Percentiles rank a stretch among this genome's conserved stretches.
phyloP scores from a whole-genome alignment of 2,888 invertebrate genomes.

The Aspidapion aeneum region DNA sequence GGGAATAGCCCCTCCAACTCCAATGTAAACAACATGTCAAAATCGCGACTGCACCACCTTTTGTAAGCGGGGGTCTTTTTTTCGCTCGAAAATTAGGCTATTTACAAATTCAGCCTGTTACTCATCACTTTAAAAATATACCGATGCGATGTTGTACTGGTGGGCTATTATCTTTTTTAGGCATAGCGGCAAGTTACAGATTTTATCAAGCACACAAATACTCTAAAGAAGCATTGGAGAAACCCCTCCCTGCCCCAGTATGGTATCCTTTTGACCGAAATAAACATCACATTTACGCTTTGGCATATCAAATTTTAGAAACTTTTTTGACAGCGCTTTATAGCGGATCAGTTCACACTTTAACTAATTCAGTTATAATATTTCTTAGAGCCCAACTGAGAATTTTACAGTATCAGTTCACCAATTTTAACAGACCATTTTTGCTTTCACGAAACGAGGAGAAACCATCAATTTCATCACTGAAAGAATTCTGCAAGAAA shows the following conservation, averaged over 20 bases:
- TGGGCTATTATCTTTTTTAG: too few relatives aligned
- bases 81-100: too few relatives aligned
- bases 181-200: conserved; percentile 3
- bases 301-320: conserved; percentile 12
- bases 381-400: conserved; percentile 18
- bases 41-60: too few relatives aligned
- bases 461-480: background rate
- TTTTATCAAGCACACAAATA: conserved; percentile 13
- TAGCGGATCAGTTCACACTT: conserved; percentile 12
- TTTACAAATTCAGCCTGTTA: too few relatives aligned
- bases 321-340: conserved; percentile 11
- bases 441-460: too few relatives aligned
- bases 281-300: conserved; percentile 8
- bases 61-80: too few relatives aligned
- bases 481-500: conserved; percentile 10
- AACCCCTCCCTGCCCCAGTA: conserved; percentile 11
- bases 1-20: too few relatives aligned
- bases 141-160: too few relatives aligned
- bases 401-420: conserved; percentile 16
- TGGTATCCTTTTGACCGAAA: conserved; percentile 17
- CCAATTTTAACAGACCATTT: conserved; percentile 8
- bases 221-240: conserved; percentile 1
- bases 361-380: conserved; percentile 17
- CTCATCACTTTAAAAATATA: too few relatives aligned
- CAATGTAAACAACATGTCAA: too few relatives aligned